phyloP scores from a whole-genome alignment of 1,140 invertebrate species.

The Pygmarrhopalites habei region DNA sequence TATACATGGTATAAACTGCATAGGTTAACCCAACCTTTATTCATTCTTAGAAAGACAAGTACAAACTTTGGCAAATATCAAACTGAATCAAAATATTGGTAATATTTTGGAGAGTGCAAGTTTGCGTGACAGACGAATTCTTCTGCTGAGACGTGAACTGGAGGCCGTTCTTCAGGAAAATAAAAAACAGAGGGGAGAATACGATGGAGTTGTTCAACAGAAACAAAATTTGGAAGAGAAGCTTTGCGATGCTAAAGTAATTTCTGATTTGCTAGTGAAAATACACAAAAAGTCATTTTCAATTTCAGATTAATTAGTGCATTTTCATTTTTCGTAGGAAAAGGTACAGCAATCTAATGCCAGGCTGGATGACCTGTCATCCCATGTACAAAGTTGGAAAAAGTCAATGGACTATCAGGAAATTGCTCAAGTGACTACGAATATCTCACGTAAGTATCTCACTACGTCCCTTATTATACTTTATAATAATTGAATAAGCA shows the following conservation, averaged over 20 bases:
- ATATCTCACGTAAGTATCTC: not conserved
- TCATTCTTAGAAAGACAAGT: not conserved
- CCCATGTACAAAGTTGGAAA: slow-evolving; percentile 28
- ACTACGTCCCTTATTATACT: too few relatives aligned
- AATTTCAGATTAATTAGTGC: too few relatives aligned
- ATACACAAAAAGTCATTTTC: too few relatives aligned
- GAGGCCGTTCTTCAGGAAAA: slow-evolving; percentile 15
- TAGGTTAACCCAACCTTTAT: too few relatives aligned
- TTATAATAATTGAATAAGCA: too few relatives aligned
- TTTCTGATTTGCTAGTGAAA: too few relatives aligned
- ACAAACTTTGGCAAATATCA: slow-evolving; percentile 27
- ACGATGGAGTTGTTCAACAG: slow-evolving; percentile 5
- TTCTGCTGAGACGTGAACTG: slow-evolving; percentile 12
- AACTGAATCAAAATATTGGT: slow-evolving; percentile 19
- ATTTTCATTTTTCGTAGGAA: slow-evolving; percentile 1
- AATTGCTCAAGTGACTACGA: not conserved
- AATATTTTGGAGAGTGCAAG: slow-evolving; percentile 9
- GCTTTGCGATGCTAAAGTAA: not conserved
- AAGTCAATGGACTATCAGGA: slow-evolving; percentile 27
- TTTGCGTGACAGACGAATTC: slow-evolving; percentile 13
- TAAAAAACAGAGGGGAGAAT: slow-evolving; percentile 8
- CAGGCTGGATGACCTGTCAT: slow-evolving; percentile 19
- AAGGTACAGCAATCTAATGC: not conserved
- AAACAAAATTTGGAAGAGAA: not conserved
- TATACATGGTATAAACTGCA: too few relatives aligned